phyloP scores from a whole-genome alignment of 2,797 vertebrate genomes.

The Sus cebifrons region DNA sequence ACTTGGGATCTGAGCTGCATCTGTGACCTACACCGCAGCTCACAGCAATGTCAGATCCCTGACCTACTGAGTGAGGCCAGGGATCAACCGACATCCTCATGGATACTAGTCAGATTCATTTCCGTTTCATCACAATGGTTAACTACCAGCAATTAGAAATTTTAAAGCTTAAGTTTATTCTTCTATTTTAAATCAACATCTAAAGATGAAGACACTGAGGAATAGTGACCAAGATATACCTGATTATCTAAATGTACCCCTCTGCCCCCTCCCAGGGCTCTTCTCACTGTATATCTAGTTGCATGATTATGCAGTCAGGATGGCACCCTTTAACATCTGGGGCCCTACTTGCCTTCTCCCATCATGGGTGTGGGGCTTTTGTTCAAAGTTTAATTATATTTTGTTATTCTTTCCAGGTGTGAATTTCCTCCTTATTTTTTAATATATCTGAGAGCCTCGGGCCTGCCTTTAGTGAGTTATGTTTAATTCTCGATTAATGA shows the following conservation, averaged over 20 bases:
- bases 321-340: background rate
- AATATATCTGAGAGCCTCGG: background rate
- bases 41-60: too few species aligned
- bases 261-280: background rate
- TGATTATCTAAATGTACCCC: background rate
- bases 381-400: background rate
- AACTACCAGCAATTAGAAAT: background rate
- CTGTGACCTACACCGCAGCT: too few species aligned
- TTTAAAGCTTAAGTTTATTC: background rate
- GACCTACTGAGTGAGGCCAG: too few species aligned
- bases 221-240: too few species aligned
- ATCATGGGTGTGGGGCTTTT: background rate
- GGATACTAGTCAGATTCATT: too few species aligned
- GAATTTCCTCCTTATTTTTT: background rate
- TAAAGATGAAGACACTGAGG: background rate
- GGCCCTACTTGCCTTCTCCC: background rate
- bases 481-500: conserved; percentile 59
- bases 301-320: background rate
- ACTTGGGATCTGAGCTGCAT: too few species aligned
- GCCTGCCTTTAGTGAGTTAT: conserved; percentile 35
- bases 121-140: too few species aligned
- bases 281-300: background rate
- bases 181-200: background rate
- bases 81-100: too few species aligned
- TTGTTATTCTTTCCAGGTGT: background rate